Base-by-base conservation (phyloP, 2,113 vertebrate species). In the Embiotoca jacksoni region DNA sequence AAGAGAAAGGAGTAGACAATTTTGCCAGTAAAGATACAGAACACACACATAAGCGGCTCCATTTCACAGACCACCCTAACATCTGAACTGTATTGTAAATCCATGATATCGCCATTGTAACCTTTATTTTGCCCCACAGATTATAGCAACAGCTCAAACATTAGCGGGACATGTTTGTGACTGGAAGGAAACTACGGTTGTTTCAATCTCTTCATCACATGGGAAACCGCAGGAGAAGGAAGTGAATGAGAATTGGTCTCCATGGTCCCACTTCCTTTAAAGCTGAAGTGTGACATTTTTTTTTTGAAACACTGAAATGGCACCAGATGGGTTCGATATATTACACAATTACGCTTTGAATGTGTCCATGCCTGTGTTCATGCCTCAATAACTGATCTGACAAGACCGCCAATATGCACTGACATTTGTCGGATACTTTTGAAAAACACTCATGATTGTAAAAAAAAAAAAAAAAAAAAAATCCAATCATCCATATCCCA, bases 221-320 rank as follows among this genome's bases (percentile, higher is more conserved):
- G 72, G 56, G 71, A 81, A 79, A 79, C 81, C 60, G 70, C 15
- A 44, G 23, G 46, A 69, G 35, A 39, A 78, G 59, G 71, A 78
- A 66, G 62, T 67, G 76, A 83, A 73, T 63, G 67, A 79, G 52
- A 2, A 53, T 39, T 14, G 39, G 14, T 88, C 72, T 70, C 73
- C 61, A 0, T 0, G 31, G 69, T 41, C 58, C 53, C 33, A 37
- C 54, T 83, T 78, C 44, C 54, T 72, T 78, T 70, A 66, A 63
- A 80, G 60, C 53, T 72, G 58, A 58, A 37, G 15, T 52, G 32
- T 32, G 7, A 49, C 1, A 37, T 83, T 49, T 53, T 61, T 53
- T 83, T 49, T 53, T 61, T 53, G 66, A 13, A 30, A 61, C 39
- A 66, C 50, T 67, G 33, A 78, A 85, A 46, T 44, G 15, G 23